Percentiles rank a stretch among this genome's conserved stretches.
Conservation (phyloP, 2,888 invertebrate genomes). For the Aspidiotus rigidus region DNA sequence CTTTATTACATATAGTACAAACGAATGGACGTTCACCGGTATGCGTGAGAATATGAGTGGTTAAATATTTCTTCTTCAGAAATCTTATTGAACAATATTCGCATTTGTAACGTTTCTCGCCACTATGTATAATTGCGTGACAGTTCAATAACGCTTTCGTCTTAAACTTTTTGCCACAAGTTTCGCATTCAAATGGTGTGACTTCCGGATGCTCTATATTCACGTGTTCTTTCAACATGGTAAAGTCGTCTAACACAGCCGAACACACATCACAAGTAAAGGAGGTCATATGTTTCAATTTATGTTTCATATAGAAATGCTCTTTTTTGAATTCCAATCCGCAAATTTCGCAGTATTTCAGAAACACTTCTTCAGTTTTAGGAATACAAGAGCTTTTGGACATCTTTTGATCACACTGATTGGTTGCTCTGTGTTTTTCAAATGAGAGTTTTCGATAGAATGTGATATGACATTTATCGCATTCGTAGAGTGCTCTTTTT, state of each 20-base stretch:
- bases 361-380: slow-evolving; percentile 15
- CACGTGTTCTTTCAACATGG: slow-evolving; percentile 20
- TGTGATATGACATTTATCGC: slow-evolving; percentile 21
- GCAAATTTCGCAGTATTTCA: slow-evolving; percentile 24
- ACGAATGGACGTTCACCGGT: slow-evolving; percentile 28
- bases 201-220: slow-evolving; percentile 24
- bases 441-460: slow-evolving; percentile 21
- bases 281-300: slow-evolving; percentile 16
- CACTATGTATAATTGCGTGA: slow-evolving; percentile 21
- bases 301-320: slow-evolving; percentile 23
- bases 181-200: slow-evolving; percentile 25
- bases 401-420: slow-evolving; percentile 18
- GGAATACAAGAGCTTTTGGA: slow-evolving; percentile 7
- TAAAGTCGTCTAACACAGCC: slow-evolving; percentile 19
- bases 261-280: slow-evolving; percentile 16
- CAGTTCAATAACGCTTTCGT: slow-evolving; percentile 25
- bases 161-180: slow-evolving; percentile 27
- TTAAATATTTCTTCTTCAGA: slow-evolving; percentile 23
- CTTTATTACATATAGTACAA: slow-evolving; percentile 23
- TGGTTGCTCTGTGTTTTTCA: slow-evolving; percentile 14
- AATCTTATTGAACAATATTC: slow-evolving; percentile 21
- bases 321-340: slow-evolving; percentile 29
- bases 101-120: slow-evolving; percentile 26
- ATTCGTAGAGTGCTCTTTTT: slow-evolving; percentile 28
- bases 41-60: slow-evolving; percentile 26